Conservation (phyloP, 92 coral and sea anemone species). For the Epizoanthus rinbou region DNA sequence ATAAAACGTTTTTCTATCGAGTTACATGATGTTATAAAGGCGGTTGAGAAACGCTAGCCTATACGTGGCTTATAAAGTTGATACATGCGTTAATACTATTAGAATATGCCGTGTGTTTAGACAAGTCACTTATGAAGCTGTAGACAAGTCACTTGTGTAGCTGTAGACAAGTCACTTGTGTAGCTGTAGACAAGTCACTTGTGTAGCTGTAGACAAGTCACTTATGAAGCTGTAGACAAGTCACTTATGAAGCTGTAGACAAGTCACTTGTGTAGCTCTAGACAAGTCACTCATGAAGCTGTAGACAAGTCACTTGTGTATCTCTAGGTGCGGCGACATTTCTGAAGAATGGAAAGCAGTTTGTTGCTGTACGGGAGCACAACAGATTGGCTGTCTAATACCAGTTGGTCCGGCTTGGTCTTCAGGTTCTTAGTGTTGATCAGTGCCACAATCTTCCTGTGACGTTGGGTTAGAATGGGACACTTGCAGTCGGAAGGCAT, state of each 20-base stretch:
- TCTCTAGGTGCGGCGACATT: not conserved
- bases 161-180: not conserved
- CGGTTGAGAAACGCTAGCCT: not conserved
- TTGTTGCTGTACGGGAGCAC: not conserved
- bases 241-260: no score
- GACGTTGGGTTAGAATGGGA: conserved; percentile 9
- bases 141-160: no score
- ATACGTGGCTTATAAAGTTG: not conserved
- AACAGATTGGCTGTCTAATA: not conserved
- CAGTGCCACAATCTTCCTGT: not conserved
- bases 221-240: no score
- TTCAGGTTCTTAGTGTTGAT: not conserved
- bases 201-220: no score
- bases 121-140: not conserved
- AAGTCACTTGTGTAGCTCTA: no score
- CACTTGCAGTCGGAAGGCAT: conserved; percentile 18
- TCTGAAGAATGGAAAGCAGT: not conserved
- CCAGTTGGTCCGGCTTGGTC: not conserved
- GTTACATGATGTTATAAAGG: no score
- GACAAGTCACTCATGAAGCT: not conserved
- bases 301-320: no score
- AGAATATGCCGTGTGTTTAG: not conserved
- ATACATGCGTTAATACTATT: not conserved
- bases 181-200: not conserved
- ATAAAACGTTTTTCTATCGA: no score